Evolutionary conservation across 2,888 invertebrate genomes (phyloP), one percentile per base, ranked within the genome.

Genomic region (Uropetala carovei): DNA sequence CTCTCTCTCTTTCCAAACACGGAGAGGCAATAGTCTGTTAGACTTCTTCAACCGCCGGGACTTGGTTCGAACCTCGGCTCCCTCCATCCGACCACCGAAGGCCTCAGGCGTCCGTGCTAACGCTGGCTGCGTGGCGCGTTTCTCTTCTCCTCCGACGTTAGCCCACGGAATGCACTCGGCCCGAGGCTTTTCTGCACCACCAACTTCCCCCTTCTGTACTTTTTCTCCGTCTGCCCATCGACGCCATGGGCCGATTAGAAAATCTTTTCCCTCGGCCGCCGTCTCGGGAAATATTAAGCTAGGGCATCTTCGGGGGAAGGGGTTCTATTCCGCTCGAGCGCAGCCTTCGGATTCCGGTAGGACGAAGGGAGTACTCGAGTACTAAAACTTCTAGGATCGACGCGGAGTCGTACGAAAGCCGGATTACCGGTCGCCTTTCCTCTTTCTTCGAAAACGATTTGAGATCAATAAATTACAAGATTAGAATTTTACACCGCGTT

Each of bases 401-500:
- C 43, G 43, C 5, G 43, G 43, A 43, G 5, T 43, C 43, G 43
- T 43, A 1, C 43, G 43, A 43, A 5, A 43, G 43, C 43, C 43
- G 13, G 0, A 75, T 22, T 75, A 27, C 75, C 27, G 75, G 11
- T 22, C 27, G 75, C 75, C 43, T 43, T 43, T 43, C 43, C 43
- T 43, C 43, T 43, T 43, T 5, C 43, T 43, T 27, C 75, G 75
- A 27, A 10, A 27, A 22, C 22, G 11, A 75, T 75, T 75, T 75
- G 75, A 75, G 75, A 75, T 75, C 75, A 75, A 75, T 75, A 75
- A 75, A 75, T 75, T 27, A 75, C 75, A 22, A 75, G 27, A 75
- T 75, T 75, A 43, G 16, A 75, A 75, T 27, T 27, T 27, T 75
- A 75, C 75, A 22, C 75, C 75, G 22, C 9, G 75, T 75, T 22